Evolutionary conservation across 2,888 invertebrate genomes (phyloP), one percentile per base, ranked within the genome.

Genomic region (Macrostomum cliftonense): DNA sequence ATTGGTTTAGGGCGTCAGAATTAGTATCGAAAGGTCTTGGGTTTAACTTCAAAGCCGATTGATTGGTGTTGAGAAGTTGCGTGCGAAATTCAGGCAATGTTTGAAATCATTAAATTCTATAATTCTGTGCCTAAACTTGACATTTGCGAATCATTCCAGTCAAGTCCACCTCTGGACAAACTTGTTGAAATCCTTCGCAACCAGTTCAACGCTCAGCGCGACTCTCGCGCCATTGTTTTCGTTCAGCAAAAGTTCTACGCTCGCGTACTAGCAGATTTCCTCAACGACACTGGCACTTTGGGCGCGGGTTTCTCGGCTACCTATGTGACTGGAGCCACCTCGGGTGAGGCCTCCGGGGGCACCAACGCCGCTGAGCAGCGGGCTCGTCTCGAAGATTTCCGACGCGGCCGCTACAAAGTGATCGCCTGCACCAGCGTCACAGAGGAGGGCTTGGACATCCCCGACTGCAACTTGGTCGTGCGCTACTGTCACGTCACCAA

Each of bases 401-500:
- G 57, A 17, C 55, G 58, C 36, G 66, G 66, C 0, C 52, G 54
- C 43, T 61, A 62, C 54, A 63, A 64, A 52, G 44, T 68, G 12
- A 14, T 49, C 12, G 14, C 49, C 37, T 49, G 38, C 1, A 67
- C 67, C 9, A 63, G 65, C 1, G 66, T 67, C 12, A 67, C 64
- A 13, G 67, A 67, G 52, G 67, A 67, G 49, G 66, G 67, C 0
- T 52, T 67, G 42, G 65, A 67, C 53, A 61, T 67, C 40, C 57
- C 56, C 39, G 58, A 62, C 49, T 67, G 67, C 55, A 64, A 67
- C 54, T 54, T 66, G 16, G 65, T 67, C 21, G 61, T 67, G 43
- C 56, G 64, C 38, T 67, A 67, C 54, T 62, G 64, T 47, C 59
- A 68, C 53, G 64, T 65, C 28, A 65, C 64, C 47, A 65, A 67